A percentile compares a stretch with the other conserved stretches of the same genome.
These are phyloP conservation scores for Leptinotarsa lineolata DNA, from an alignment of 1,140 invertebrate genomes.

Conservation along the genomic window DNA sequence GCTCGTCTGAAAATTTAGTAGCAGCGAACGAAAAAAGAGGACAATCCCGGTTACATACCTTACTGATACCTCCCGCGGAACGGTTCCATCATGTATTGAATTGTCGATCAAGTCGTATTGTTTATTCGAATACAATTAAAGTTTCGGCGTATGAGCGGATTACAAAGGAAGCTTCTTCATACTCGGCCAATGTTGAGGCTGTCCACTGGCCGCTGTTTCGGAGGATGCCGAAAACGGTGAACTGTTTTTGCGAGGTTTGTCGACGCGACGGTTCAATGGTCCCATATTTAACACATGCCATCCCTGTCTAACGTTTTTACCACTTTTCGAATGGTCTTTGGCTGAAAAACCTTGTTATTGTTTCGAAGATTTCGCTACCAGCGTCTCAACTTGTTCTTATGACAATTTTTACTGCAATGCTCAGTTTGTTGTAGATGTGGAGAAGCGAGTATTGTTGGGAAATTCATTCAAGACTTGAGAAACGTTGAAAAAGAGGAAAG, in stretches of 20 bases:
- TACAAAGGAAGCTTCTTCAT: constrained; percentile 38
- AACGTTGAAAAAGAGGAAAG: no score
- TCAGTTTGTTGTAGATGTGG: no score
- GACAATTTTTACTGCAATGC: no score
- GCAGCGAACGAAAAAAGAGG: constrained; percentile 38
- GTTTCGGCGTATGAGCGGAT: constrained; percentile 41
- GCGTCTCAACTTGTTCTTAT: no score
- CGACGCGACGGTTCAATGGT: constrained; percentile 23
- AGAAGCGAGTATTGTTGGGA: no score
- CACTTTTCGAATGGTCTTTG: neutral
- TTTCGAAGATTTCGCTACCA: no score
- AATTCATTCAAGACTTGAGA: no score
- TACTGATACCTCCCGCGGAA: constrained; percentile 43
- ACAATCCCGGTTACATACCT: constrained; percentile 41
- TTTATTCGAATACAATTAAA: constrained; percentile 46
- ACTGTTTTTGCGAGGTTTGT: constrained; percentile 22
- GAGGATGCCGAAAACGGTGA: constrained; percentile 26
- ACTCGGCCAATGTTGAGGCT: neutral
- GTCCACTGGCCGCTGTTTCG: neutral
- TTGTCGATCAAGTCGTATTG: constrained; percentile 43
- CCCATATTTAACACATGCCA: constrained; percentile 29
- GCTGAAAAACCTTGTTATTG: no score
- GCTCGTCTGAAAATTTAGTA: constrained; percentile 41
- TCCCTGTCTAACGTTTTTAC: constrained; percentile 10
- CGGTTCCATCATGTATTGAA: constrained; percentile 43